A percentile compares a stretch with the other conserved stretches of the same genome.
phyloP scores from a whole-genome alignment of 2,797 vertebrate species.

The Myripristis murdjan region DNA sequence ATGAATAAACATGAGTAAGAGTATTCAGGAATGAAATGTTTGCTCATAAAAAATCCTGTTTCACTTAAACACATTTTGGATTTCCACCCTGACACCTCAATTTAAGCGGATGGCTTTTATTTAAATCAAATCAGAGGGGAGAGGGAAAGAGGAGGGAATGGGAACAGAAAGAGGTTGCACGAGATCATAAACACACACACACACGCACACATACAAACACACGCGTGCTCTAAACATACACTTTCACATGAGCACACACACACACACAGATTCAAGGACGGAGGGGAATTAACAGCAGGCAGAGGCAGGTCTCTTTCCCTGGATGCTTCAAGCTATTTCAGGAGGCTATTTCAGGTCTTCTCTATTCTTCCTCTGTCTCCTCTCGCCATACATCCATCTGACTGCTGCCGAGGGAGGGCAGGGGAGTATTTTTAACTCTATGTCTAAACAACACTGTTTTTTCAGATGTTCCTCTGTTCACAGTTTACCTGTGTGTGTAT shows the following conservation, averaged over 20 bases:
- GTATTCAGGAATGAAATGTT: slow-evolving; percentile 69
- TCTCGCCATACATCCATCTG: slow-evolving; percentile 62
- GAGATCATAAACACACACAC: slow-evolving; percentile 57
- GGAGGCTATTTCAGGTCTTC: slow-evolving; percentile 77
- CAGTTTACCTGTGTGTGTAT: slow-evolving; percentile 44
- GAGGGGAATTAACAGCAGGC: slow-evolving; percentile 75
- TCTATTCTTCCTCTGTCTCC: slow-evolving; percentile 63
- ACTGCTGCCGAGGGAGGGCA: slow-evolving; percentile 69
- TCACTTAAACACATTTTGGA: slow-evolving; percentile 73
- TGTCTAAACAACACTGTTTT: slow-evolving; percentile 46
- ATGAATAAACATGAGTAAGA: slow-evolving; percentile 78
- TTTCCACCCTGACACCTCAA: slow-evolving; percentile 71
- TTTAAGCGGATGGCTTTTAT: slow-evolving; percentile 74
- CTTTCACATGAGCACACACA: slow-evolving; percentile 56
- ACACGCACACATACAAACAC: too few relatives aligned
- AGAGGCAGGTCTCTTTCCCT: slow-evolving; percentile 71
- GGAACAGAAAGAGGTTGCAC: slow-evolving; percentile 28
- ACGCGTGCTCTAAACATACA: slow-evolving; percentile 52
- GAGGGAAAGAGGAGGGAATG: slow-evolving; percentile 18
- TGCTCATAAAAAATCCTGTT: slow-evolving; percentile 66
- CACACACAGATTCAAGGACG: slow-evolving; percentile 72
- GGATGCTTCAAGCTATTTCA: slow-evolving; percentile 76
- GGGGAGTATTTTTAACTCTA: slow-evolving; percentile 70
- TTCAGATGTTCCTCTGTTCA: slow-evolving; percentile 39
- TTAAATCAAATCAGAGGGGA: slow-evolving; percentile 63